phyloP scores from a whole-genome alignment of 92 coral and sea anemone genomes.

The Palythoa grandiflora region DNA sequence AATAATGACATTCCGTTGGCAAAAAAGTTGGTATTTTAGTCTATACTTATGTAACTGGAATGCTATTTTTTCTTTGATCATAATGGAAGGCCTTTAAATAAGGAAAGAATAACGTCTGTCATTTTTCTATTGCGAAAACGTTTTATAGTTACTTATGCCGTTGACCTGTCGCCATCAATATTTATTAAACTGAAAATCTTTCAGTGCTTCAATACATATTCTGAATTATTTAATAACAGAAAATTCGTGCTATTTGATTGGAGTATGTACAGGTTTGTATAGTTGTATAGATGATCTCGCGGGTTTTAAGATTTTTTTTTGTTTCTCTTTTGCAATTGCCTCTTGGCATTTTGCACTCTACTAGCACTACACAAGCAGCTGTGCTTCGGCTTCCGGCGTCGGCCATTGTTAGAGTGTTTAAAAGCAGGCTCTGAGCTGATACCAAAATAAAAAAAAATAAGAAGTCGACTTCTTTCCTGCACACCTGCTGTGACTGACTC shows the following conservation, averaged over 20 bases:
- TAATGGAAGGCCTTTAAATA: background rate
- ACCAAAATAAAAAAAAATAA: background rate
- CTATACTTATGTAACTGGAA: background rate
- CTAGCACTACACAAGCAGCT: background rate
- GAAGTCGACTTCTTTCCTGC: background rate
- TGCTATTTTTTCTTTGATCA: background rate
- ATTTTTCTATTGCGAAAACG: background rate
- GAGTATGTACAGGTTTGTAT: background rate
- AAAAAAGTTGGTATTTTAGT: background rate
- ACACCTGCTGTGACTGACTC: background rate
- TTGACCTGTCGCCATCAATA: background rate
- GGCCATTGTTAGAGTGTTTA: background rate
- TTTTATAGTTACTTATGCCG: background rate
- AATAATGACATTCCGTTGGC: background rate
- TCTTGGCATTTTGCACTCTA: background rate
- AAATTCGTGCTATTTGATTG: background rate
- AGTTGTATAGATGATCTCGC: background rate
- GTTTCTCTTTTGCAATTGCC: background rate
- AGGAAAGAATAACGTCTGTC: background rate
- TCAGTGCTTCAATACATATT: background rate
- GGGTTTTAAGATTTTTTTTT: background rate
- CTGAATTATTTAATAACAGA: background rate
- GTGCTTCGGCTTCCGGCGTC: background rate
- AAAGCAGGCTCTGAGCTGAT: background rate
- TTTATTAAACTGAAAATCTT: background rate